Evolutionary conservation across 2,888 invertebrate species (phyloP).

Genomic region (Eristalis intricaria): DNA sequence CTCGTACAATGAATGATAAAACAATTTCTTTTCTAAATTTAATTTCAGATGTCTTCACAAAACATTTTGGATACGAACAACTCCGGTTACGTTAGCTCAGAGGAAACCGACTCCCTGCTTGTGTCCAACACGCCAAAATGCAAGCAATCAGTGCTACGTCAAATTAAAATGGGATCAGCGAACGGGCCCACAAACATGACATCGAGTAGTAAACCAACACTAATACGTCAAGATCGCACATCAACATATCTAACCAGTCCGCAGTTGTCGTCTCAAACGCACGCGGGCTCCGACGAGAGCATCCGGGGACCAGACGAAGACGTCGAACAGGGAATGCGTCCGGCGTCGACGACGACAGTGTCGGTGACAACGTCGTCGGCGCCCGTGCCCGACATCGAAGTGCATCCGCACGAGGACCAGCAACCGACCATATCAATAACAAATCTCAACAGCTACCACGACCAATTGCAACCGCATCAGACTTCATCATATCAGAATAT

Average conservation of each 20-base stretch:
- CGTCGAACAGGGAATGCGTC: constrained; percentile 78
- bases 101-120: constrained; percentile 91
- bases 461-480: constrained; percentile 81
- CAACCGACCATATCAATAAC: constrained; percentile 76
- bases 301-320: constrained; percentile 84
- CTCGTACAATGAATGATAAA: too few species aligned
- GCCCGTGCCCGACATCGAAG: constrained; percentile 80
- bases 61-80: constrained; percentile 84
- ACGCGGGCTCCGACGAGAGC: constrained; percentile 91
- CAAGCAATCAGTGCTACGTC: constrained; percentile 78
- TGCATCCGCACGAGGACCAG: constrained; percentile 83
- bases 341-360: constrained; percentile 79
- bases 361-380: background rate
- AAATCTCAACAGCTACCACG: constrained; percentile 81
- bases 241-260: constrained; percentile 87
- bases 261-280: constrained; percentile 87
- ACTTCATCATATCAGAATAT: constrained; percentile 82
- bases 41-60: constrained; percentile 80
- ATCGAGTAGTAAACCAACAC: constrained; percentile 87
- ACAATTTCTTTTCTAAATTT: constrained; percentile 1
- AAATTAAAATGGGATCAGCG: constrained; percentile 79
- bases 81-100: constrained; percentile 88
- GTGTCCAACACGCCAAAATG: constrained; percentile 82
- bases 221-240: constrained; percentile 93
- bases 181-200: constrained; percentile 80